These are phyloP conservation scores for Spongia lamella DNA, from an alignment of 37 sponge, comb jelly and placozoan species.

Conservation along the genomic window DNA sequence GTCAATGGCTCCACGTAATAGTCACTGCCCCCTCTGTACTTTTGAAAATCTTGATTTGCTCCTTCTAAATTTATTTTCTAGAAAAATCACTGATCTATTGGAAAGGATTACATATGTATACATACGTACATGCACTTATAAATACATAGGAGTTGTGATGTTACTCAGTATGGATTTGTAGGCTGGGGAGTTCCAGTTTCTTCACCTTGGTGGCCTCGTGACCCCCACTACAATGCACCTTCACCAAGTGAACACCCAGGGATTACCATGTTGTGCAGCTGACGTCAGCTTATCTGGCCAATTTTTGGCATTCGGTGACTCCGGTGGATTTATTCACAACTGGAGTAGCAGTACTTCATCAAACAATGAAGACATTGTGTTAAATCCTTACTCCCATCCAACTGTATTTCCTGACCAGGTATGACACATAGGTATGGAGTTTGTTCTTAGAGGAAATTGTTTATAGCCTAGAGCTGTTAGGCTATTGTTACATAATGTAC, in stretches of 20 bases:
- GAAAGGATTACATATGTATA: no score
- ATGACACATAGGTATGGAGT: background rate
- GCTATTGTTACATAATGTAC: no score
- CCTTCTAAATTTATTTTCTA: no score
- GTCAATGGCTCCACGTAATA: no score
- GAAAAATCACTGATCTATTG: no score
- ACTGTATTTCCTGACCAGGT: conserved; percentile 47
- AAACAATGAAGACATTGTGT: conserved; percentile 35
- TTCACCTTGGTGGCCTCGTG: conserved; percentile 62
- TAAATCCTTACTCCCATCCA: conserved; percentile 64
- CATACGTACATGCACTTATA: background rate
- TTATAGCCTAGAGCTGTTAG: no score
- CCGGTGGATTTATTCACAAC: conserved; percentile 24
- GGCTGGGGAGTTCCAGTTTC: conserved; percentile 67
- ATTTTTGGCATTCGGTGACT: conserved; percentile 72
- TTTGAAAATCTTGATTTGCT: no score
- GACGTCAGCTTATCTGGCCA: conserved; percentile 71
- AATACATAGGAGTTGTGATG: no score
- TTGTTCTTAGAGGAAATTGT: no score
- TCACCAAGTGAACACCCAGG: conserved; percentile 31
- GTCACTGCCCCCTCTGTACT: no score
- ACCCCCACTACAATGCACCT: conserved; percentile 68
- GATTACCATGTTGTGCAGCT: conserved; percentile 32
- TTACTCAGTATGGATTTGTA: no score
- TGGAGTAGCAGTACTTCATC: background rate